A percentile compares a stretch with the other conserved stretches of the same genome.
Evolutionary conservation across 2,113 vertebrate genomes (phyloP).

Genomic region (Echinops telfairi): DNA sequence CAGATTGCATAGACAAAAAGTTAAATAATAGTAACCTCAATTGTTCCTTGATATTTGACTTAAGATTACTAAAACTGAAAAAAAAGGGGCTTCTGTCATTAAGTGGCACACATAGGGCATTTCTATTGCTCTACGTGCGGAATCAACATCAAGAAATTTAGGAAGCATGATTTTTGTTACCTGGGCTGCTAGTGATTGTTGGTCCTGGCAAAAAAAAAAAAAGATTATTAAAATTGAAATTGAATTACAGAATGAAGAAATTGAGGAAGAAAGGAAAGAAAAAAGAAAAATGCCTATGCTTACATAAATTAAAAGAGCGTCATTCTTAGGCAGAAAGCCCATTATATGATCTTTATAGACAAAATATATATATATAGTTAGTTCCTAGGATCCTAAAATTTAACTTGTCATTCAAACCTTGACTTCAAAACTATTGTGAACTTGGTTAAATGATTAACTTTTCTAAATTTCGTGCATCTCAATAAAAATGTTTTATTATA

Average conservation of each 20-base stretch:
- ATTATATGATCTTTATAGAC: neutral
- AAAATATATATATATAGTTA: neutral
- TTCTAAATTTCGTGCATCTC: neutral
- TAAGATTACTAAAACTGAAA: neutral
- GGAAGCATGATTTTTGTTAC: too few species aligned
- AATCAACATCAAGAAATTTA: too few species aligned
- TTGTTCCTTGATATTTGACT: neutral
- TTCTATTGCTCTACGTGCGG: too few species aligned
- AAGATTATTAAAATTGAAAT: neutral
- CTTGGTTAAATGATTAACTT: neutral
- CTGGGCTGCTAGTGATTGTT: too few species aligned
- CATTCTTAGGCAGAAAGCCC: neutral
- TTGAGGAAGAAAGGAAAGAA: neutral
- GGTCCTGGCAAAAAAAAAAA: too few species aligned
- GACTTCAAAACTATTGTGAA: conserved; percentile 4
- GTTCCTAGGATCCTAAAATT: neutral
- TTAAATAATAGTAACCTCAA: neutral
- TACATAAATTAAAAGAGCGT: conserved; percentile 5
- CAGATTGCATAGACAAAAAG: neutral
- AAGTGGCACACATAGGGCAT: too few species aligned
- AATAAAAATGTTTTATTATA: neutral
- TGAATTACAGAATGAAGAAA: neutral
- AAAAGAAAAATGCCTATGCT: neutral
- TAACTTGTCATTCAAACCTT: neutral
- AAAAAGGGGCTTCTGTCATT: too few species aligned